phyloP scores from a whole-genome alignment of 1,140 invertebrate species.

The Oreohelix idahoensis region DNA sequence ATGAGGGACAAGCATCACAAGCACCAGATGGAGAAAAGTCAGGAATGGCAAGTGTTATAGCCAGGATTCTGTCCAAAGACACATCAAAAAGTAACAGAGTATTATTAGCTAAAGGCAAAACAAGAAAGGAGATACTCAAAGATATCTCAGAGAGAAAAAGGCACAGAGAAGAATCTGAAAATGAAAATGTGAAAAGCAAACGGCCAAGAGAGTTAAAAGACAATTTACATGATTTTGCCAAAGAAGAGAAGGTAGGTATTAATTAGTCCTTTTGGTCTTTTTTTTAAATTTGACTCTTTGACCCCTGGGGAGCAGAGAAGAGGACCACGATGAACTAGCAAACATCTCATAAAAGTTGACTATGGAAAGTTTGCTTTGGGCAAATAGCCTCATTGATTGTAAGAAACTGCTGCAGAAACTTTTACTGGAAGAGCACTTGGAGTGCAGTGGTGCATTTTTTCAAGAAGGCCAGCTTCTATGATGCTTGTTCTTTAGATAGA shows the following conservation, averaged over 20 bases:
- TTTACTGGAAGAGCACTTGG: too few relatives aligned
- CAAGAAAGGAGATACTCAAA: constrained; percentile 14
- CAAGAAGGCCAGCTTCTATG: too few relatives aligned
- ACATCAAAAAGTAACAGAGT: constrained; percentile 29
- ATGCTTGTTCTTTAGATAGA: too few relatives aligned
- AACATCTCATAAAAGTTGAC: too few relatives aligned
- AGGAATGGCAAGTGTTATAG: constrained; percentile 23
- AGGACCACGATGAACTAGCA: too few relatives aligned
- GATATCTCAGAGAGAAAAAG: constrained; percentile 29
- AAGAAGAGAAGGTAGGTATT: constrained; percentile 30
- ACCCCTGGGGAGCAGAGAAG: too few relatives aligned
- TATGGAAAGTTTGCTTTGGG: too few relatives aligned
- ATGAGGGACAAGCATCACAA: constrained; percentile 13
- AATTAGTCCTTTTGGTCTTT: background rate
- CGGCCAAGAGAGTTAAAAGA: background rate
- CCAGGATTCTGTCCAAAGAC: constrained; percentile 31
- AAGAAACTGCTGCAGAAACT: too few relatives aligned
- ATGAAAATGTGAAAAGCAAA: background rate
- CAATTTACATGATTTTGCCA: background rate
- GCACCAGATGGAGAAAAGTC: background rate
- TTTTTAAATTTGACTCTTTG: too few relatives aligned
- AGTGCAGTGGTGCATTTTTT: too few relatives aligned
- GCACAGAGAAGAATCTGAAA: constrained; percentile 12
- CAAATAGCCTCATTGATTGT: too few relatives aligned
- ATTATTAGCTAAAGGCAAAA: constrained; percentile 28